phyloP scores from a whole-genome alignment of 2,888 invertebrate genomes.

The Pherbina coryleti region DNA sequence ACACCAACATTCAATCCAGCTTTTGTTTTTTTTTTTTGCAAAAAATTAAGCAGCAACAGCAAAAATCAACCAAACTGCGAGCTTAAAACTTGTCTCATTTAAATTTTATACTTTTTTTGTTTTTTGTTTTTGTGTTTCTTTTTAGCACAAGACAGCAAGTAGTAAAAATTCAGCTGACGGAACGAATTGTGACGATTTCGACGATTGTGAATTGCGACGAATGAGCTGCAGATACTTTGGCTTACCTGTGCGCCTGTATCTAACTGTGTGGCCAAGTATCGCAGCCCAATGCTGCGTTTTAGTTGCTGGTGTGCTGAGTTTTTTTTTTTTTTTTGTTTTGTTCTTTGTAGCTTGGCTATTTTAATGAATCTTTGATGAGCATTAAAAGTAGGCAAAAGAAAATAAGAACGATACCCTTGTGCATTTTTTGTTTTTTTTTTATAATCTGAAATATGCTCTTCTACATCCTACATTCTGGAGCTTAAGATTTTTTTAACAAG shows the following conservation, averaged over 20 bases:
- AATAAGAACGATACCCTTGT: neutral
- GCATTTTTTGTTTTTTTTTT: neutral
- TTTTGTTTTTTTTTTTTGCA: constrained; percentile 26
- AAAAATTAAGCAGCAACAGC: too few relatives aligned
- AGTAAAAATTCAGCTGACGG: constrained; percentile 19
- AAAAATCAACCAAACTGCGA: constrained; percentile 5
- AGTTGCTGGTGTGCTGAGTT: neutral
- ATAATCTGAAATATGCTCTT: neutral
- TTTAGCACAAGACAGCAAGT: neutral
- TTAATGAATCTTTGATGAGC: constrained; percentile 32
- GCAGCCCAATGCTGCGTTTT: neutral
- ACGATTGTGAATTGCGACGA: neutral
- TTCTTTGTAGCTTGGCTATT: neutral
- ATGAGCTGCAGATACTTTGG: constrained; percentile 8
- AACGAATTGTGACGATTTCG: constrained; percentile 14
- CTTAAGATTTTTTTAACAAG: constrained; percentile 1
- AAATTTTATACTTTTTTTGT: constrained; percentile 25
- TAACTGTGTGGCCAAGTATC: neutral
- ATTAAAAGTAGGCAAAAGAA: neutral
- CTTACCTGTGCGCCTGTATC: constrained; percentile 16
- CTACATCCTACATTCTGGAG: neutral
- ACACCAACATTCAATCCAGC: too few relatives aligned
- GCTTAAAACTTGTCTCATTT: constrained; percentile 31
- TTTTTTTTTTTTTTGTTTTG: neutral
- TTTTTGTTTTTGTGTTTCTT: neutral